Base-by-base conservation (phyloP, 37 sponge, comb jelly and placozoan species). In the Aplysina aerophoba region DNA sequence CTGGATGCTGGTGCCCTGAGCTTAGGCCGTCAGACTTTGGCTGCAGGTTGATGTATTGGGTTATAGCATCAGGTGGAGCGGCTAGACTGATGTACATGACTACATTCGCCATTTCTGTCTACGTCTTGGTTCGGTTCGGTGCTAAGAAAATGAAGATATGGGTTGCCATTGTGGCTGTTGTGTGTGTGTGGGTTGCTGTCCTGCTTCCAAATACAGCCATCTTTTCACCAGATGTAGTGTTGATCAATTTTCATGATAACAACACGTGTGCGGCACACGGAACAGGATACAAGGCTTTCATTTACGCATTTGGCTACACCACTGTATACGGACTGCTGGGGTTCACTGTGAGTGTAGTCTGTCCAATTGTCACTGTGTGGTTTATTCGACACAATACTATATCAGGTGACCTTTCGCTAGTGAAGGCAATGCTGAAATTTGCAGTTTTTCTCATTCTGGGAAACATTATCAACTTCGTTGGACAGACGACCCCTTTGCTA, bases 391-490 rank as follows among this genome's bases (percentile, higher is more conserved):
- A 15, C 31, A 71, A 71, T 33, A 19, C 73, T 5, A 71, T 71
- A 28, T 36, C 73, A 28, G 73, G 73, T 11, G 73, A 71, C 12
- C 2, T 33, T 21, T 4, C 20, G 6, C 34, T 71, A 13, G 31
- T 28, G 33, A 71, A 35, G 17, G 73, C 73, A 3, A 71, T 71
- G 73, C 2, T 35, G 21, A 71, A 71, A 12, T 71, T 71, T 71
- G n/a, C 73, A 25, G 3, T 71, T 5, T 71, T 71, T 33, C 73
- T 71, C 20, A 25, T 71, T 33, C n/a, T 71, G 36, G 73, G 73
- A 34, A 71, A 71, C 73, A 71, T 33, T 4, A 71, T 71, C 5
- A 71, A 34, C 37, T 71, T 71, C 35, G 21, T 71, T 36, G 73
- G 73, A 71, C 33, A 35, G 20, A 5, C 5, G 4, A 19, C 16